Percentiles rank a stretch among this genome's conserved stretches.
These are phyloP conservation scores for Drosophila meridiana DNA, from an alignment of 2,888 invertebrate genomes.

Conservation along the genomic window DNA sequence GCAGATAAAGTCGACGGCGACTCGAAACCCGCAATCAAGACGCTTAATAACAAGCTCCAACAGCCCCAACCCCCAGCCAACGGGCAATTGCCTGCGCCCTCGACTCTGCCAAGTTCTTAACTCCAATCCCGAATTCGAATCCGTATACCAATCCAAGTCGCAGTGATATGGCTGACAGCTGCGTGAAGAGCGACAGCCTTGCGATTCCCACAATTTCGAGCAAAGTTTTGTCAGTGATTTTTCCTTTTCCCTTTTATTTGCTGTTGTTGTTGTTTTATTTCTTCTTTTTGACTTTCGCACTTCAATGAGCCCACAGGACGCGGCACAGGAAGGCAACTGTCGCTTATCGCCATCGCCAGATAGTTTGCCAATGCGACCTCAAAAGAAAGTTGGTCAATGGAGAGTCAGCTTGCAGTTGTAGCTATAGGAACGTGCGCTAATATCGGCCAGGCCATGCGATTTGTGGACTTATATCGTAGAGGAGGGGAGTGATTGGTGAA, in stretches of 20 bases:
- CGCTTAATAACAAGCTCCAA: constrained; percentile 48
- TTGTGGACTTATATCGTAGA: not conserved
- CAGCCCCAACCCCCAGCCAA: constrained; percentile 17
- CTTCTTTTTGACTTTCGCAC: constrained; percentile 8
- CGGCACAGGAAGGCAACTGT: not conserved
- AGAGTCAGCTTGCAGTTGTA: not conserved
- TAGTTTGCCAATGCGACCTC: constrained; percentile 4
- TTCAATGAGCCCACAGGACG: constrained; percentile 9
- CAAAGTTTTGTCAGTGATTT: constrained; percentile 22
- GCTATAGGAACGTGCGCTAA: not conserved
- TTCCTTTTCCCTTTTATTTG: constrained; percentile 15
- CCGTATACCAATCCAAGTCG: constrained; percentile 1
- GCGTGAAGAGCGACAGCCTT: constrained; percentile 18
- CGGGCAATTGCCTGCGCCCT: constrained; percentile 9
- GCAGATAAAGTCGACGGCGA: constrained; percentile 43
- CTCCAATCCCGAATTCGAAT: not conserved
- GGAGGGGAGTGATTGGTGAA: not conserved
- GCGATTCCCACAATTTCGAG: constrained; percentile 26
- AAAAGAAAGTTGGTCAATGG: not conserved
- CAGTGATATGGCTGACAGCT: constrained; percentile 14
- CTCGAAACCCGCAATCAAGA: constrained; percentile 46
- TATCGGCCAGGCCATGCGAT: not conserved
- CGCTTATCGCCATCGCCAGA: constrained; percentile 14
- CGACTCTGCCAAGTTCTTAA: not conserved
- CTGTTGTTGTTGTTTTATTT: not conserved